Evolutionary conservation across 1,140 invertebrate species (phyloP).

Genomic region (Drosophila athabasca): DNA sequence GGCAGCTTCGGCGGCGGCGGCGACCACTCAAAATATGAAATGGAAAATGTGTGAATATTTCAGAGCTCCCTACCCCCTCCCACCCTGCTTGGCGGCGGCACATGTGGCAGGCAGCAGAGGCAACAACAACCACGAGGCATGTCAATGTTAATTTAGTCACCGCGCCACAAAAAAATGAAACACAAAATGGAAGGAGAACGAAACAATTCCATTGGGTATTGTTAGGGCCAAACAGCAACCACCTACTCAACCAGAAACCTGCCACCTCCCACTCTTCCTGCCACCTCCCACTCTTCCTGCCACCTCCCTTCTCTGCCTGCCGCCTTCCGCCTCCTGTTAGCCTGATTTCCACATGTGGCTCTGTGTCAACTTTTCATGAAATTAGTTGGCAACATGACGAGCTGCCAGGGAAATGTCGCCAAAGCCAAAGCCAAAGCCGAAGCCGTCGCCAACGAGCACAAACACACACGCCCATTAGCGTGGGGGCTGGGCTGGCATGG

Average conservation of each 20-base stretch:
- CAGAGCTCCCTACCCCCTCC: constrained; percentile 40
- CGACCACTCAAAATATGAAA: constrained; percentile 74
- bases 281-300: not conserved
- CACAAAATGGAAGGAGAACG: constrained; percentile 6
- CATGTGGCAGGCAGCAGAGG: constrained; percentile 59
- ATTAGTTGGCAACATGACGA: constrained; percentile 83
- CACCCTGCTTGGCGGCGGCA: constrained; percentile 38
- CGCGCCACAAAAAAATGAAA: constrained; percentile 39
- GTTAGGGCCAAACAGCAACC: constrained; percentile 48
- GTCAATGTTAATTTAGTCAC: constrained; percentile 83
- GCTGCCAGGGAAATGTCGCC: constrained; percentile 63
- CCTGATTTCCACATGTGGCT: constrained; percentile 77
- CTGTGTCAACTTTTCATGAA: constrained; percentile 80
- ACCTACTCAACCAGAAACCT: constrained; percentile 23
- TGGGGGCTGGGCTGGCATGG: too few relatives aligned
- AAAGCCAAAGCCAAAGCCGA: constrained; percentile 28
- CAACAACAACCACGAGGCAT: constrained; percentile 47
- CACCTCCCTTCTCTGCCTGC: constrained; percentile 1
- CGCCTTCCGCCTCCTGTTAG: not conserved
- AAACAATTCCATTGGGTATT: constrained; percentile 82
- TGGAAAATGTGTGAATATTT: constrained; percentile 79
- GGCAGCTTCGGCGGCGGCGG: constrained; percentile 2
- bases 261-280: constrained; percentile 6
- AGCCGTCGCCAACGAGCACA: too few relatives aligned
- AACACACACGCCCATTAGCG: constrained; percentile 67